phyloP scores from a whole-genome alignment of 1,140 invertebrate species.

The Zophobas atratus region DNA sequence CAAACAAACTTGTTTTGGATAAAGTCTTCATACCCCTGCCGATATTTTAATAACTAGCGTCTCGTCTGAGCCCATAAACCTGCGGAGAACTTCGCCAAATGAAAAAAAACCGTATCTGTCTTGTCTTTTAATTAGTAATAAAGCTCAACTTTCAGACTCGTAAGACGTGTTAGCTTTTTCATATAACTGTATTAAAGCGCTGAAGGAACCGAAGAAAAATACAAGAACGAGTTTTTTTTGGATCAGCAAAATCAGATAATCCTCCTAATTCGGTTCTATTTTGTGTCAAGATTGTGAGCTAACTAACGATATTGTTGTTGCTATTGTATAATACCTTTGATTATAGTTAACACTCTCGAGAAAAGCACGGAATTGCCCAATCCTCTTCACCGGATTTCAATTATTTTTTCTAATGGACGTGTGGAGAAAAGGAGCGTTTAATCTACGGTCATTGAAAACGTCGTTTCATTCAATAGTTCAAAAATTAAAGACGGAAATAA shows the following conservation, averaged over 20 bases:
- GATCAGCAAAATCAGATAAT: conserved; percentile 30
- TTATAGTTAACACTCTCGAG: not conserved
- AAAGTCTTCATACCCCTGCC: too few species aligned
- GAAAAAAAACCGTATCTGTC: not conserved
- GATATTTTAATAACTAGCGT: too few species aligned
- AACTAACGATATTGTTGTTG: conserved; percentile 36
- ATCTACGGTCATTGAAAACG: too few species aligned
- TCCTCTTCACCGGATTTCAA: not conserved
- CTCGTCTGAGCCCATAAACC: too few species aligned
- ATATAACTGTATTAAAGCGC: conserved; percentile 18
- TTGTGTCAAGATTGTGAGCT: conserved; percentile 24
- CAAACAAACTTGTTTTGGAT: too few species aligned
- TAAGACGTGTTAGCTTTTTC: conserved; percentile 15
- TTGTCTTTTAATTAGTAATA: conserved; percentile 36
- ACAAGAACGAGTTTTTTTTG: conserved; percentile 17
- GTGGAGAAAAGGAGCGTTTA: too few species aligned
- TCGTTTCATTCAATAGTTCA: too few species aligned
- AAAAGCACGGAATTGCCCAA: not conserved
- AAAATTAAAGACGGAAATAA: too few species aligned
- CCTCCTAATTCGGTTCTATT: conserved; percentile 13
- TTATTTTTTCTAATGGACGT: not conserved
- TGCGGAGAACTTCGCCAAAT: too few species aligned
- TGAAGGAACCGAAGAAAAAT: conserved; percentile 19
- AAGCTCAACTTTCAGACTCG: not conserved
- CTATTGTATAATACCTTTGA: conserved; percentile 7